phyloP scores from a whole-genome alignment of 2,113 vertebrate genomes.

The Pseudonaja textilis region DNA sequence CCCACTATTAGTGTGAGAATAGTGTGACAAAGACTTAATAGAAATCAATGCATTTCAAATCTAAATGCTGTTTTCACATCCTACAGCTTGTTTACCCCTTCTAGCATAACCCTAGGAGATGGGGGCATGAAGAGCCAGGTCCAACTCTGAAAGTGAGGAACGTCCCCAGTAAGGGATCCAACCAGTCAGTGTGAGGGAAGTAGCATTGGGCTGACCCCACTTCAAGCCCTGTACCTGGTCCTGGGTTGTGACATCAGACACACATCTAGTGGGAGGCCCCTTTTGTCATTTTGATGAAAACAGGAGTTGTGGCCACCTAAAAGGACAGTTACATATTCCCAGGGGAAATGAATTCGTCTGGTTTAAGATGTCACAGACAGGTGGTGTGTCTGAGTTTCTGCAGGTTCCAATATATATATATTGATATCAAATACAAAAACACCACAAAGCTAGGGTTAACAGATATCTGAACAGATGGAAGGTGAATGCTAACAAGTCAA shows the following conservation, averaged over 20 bases:
- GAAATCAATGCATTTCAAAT: background rate
- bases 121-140: background rate
- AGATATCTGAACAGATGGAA: background rate
- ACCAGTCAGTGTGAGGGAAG: background rate
- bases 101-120: background rate
- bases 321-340: background rate
- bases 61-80: background rate
- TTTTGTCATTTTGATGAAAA: background rate
- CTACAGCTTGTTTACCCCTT: background rate
- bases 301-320: background rate
- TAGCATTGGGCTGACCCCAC: background rate
- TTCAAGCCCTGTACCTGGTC: background rate
- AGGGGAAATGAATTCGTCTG: background rate
- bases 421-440: background rate
- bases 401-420: background rate
- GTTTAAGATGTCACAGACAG: background rate
- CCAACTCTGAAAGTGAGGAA: background rate
- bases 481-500: background rate
- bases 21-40: constrained; percentile 45
- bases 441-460: background rate
- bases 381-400: background rate
- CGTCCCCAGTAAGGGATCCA: background rate
- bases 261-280: background rate
- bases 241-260: background rate
- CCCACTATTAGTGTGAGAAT: constrained; percentile 52